These are phyloP conservation scores for Hiodon alosoides DNA, from an alignment of 2,113 vertebrate species.

Conservation along the genomic window DNA sequence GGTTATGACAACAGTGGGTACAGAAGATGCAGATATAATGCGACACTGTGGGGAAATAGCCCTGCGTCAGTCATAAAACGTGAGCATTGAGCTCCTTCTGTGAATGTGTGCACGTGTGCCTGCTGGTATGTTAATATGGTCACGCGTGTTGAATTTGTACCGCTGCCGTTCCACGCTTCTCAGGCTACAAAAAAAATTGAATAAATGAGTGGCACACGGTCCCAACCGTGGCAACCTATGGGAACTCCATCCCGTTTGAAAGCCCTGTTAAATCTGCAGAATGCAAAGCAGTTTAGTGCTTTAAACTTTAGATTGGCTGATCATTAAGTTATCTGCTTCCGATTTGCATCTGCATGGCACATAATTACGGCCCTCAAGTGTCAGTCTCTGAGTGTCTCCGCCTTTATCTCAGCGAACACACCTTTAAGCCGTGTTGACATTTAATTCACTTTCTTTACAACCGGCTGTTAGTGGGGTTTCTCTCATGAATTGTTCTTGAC, in stretches of 20 bases:
- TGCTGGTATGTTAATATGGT: background rate
- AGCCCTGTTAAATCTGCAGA: background rate
- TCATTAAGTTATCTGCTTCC: background rate
- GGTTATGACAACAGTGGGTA: constrained; percentile 20
- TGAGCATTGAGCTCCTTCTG: background rate
- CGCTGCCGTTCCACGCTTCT: too few species aligned
- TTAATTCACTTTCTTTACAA: constrained; percentile 12
- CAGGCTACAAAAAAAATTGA: too few species aligned
- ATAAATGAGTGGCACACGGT: too few species aligned
- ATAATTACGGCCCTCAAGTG: constrained; percentile 3
- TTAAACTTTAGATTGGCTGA: background rate
- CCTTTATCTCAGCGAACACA: background rate
- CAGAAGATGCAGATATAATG: background rate
- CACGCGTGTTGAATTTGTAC: background rate
- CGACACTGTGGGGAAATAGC: background rate
- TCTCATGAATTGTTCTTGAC: constrained; percentile 30
- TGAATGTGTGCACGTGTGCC: background rate
- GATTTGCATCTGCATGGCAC: background rate
- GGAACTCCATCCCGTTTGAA: background rate
- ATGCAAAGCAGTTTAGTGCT: background rate
- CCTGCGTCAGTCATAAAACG: background rate
- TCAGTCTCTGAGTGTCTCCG: background rate
- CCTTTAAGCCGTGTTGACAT: constrained; percentile 3
- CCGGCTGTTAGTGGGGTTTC: constrained; percentile 14
- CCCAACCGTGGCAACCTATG: too few species aligned